Evolutionary conservation across 2,888 invertebrate species (phyloP), one percentile per base, ranked within the genome.

Genomic region (Vanessa cardui): DNA sequence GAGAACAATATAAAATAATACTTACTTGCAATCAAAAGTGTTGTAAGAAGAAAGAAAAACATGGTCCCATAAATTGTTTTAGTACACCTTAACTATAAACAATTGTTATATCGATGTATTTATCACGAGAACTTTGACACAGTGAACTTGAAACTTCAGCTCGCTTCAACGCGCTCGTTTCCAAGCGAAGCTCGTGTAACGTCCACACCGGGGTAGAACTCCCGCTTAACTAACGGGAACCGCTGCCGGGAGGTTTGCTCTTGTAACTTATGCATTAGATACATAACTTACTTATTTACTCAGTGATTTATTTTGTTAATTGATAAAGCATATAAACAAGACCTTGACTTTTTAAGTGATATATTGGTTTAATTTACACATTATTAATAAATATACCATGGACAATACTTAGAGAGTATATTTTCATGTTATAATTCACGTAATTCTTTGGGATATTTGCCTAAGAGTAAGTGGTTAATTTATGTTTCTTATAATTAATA

Each of bases 21-120:
- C 73, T 71, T 67, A 75, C 75, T 72, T 50, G 71, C 70, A 58
- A 75, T 64, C 6, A 73, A 69, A 71, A 74, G 50, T 26, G 71
- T 62, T 8, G 63, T 69, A 47, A 72, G 50, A 45, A 75, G 60
- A 50, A 74, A 31, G n/a, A 71, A 52, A 46, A 74, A 63, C 75
- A 75, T 75, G 15, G 49, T 64, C 44, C 20, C 20, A 3, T 12
- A 2, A 2, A 6, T 16, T 16, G n/a, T 21, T 20, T 12, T 15
- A 26, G 5, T 15, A 31, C 7, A 16, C 16, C 6, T n/a, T 21
- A 54, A 54, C 16, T 16, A n/a, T 16, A 16, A 31, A 15, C 16
- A 26, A 16, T 26, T 5, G 7, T n/a, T 54, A 16, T 52, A 52
- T 54, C 16, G 15, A 4, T 50, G 26, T 15, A 21, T 50, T 21